Percentiles rank a stretch among this genome's conserved stretches.
These are phyloP conservation scores for Agraylea sexmaculata DNA, from an alignment of 1,140 invertebrate genomes.

Conservation along the genomic window DNA sequence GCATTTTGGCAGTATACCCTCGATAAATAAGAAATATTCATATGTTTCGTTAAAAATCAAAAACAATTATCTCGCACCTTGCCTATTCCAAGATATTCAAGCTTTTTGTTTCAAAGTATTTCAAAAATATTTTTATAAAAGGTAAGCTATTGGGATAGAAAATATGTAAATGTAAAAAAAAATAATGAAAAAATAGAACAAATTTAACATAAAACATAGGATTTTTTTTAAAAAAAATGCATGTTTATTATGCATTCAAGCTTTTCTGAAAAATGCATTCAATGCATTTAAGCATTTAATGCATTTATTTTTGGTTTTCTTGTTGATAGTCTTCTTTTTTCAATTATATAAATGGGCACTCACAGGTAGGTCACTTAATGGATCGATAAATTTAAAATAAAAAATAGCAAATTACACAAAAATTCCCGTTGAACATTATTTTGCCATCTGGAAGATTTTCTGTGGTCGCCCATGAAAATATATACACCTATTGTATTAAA, in stretches of 20 bases:
- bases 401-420: no score
- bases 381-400: neutral
- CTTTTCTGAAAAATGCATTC: neutral
- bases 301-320: no score
- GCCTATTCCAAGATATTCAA: no score
- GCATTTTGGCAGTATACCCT: no score
- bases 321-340: no score
- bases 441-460: no score
- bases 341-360: neutral
- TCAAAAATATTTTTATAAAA: no score
- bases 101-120: no score
- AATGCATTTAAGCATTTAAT: neutral
- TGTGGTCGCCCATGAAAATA: neutral
- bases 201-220: neutral
- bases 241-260: neutral
- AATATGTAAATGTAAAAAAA: slow-evolving; percentile 3
- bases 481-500: neutral
- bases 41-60: no score
- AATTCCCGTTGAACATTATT: no score
- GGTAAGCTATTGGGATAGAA: neutral
- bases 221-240: neutral
- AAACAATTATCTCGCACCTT: no score
- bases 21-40: no score
- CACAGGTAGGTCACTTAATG: neutral
- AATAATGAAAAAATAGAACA: slow-evolving; percentile 1